A percentile compares a stretch with the other conserved stretches of the same genome.
These are phyloP conservation scores for Enteromius trimaculatus DNA, from an alignment of 2,797 vertebrate species.

Conservation along the genomic window DNA sequence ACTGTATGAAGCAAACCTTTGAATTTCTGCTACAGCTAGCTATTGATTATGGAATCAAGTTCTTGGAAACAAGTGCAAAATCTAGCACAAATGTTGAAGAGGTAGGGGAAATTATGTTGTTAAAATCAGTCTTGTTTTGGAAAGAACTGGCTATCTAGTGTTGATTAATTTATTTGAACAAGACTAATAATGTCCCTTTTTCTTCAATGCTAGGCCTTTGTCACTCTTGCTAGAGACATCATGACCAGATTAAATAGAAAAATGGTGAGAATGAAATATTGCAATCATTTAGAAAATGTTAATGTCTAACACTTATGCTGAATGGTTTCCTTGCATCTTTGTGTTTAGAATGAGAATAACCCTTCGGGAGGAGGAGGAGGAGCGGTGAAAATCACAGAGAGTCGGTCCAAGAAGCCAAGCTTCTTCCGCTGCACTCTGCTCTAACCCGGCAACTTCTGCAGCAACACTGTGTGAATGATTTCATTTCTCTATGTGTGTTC, in stretches of 20 bases:
- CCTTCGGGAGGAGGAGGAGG: constrained; percentile 84
- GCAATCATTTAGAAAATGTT: background rate
- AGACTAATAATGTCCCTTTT: background rate
- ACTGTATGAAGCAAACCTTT: background rate
- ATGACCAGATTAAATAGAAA: constrained; percentile 97
- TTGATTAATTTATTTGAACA: background rate
- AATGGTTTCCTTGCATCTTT: constrained; percentile 27
- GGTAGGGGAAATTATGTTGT: constrained; percentile 69
- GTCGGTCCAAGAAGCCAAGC: constrained; percentile 92
- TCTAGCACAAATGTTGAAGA: constrained; percentile 97
- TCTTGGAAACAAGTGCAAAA: constrained; percentile 97
- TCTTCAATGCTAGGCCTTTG: constrained; percentile 85
- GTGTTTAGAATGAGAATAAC: constrained; percentile 85
- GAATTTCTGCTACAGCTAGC: constrained; percentile 81
- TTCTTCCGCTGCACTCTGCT: constrained; percentile 93
- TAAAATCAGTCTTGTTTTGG: background rate
- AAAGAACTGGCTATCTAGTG: background rate
- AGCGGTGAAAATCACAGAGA: constrained; percentile 94
- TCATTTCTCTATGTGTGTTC: background rate
- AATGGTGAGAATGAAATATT: constrained; percentile 81
- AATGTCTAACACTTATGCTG: background rate
- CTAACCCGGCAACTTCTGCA: constrained; percentile 68
- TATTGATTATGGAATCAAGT: constrained; percentile 98
- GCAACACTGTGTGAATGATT: constrained; percentile 12
- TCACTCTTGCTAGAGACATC: constrained; percentile 94